phyloP scores from a whole-genome alignment of 1,140 invertebrate species.

The Colletes latitarsis region DNA sequence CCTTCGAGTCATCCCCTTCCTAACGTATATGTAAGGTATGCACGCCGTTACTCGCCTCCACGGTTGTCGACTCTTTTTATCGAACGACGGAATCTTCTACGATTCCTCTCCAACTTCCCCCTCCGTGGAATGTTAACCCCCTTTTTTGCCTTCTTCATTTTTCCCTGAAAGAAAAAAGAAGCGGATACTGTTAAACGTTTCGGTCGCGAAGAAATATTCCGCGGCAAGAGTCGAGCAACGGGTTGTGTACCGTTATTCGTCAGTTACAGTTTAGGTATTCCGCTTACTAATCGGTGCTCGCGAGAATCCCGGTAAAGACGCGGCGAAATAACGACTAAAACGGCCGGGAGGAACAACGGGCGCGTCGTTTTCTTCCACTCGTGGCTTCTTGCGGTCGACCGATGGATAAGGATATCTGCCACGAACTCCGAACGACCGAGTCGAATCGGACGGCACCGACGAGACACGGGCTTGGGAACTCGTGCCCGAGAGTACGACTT shows the following conservation, averaged over 20 bases:
- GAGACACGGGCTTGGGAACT: slow-evolving; percentile 5
- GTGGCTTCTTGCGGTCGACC: slow-evolving; percentile 64
- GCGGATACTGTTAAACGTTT: too few species aligned
- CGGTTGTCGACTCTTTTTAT: slow-evolving; percentile 67
- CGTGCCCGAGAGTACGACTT: background rate
- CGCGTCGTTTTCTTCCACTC: slow-evolving; percentile 50
- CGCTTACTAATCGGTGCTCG: slow-evolving; percentile 7
- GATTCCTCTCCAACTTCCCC: slow-evolving; percentile 45
- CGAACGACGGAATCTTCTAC: slow-evolving; percentile 61
- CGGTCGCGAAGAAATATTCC: too few species aligned
- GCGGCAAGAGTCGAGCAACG: background rate
- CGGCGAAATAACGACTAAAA: slow-evolving; percentile 13
- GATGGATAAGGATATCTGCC: slow-evolving; percentile 60
- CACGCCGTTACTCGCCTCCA: slow-evolving; percentile 76
- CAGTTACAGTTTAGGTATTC: slow-evolving; percentile 34
- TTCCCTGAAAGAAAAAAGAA: background rate
- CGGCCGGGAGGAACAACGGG: slow-evolving; percentile 21
- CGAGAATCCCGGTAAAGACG: background rate
- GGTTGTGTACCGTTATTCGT: slow-evolving; percentile 12
- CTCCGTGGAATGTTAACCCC: slow-evolving; percentile 37
- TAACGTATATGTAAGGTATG: slow-evolving; percentile 75
- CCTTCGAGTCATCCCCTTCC: slow-evolving; percentile 77
- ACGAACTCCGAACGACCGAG: slow-evolving; percentile 26
- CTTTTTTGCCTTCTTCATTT: slow-evolving; percentile 13
- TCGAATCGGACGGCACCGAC: background rate